Conservation (phyloP, 2,888 invertebrate genomes). For the Drosophila paranaensis region DNA sequence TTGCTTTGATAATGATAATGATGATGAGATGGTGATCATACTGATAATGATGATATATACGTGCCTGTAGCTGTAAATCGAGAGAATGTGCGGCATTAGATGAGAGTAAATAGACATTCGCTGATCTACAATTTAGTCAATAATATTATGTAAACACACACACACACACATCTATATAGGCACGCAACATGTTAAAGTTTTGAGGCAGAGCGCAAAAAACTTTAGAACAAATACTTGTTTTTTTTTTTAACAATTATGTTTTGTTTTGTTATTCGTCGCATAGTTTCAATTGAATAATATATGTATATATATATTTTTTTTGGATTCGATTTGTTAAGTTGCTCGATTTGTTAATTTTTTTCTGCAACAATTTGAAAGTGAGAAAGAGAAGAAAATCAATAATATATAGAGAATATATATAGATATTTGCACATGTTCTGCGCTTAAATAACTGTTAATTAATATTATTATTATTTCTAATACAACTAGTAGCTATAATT, state of each 20-base stretch:
- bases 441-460: slow-evolving; percentile 75
- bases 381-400: slow-evolving; percentile 29
- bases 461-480: slow-evolving; percentile 72
- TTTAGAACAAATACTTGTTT: slow-evolving; percentile 41
- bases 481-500: slow-evolving; percentile 65
- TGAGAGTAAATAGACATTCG: slow-evolving; percentile 71
- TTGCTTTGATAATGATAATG: slow-evolving; percentile 34
- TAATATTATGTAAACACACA: slow-evolving; percentile 54
- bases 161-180: slow-evolving; percentile 20
- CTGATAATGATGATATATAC: slow-evolving; percentile 29
- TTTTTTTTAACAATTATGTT: slow-evolving; percentile 28
- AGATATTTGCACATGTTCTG: slow-evolving; percentile 44
- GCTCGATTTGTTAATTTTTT: slow-evolving; percentile 53
- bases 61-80: slow-evolving; percentile 50
- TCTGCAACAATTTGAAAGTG: slow-evolving; percentile 4
- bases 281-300: slow-evolving; percentile 17
- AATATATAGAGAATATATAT: slow-evolving; percentile 5
- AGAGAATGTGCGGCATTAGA: slow-evolving; percentile 21
- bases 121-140: slow-evolving; percentile 78
- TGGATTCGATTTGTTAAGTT: slow-evolving; percentile 42
- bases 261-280: slow-evolving; percentile 14
- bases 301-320: slow-evolving; percentile 8
- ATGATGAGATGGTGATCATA: slow-evolving; percentile 6
- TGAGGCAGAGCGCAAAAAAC: slow-evolving; percentile 24
- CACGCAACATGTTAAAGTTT: slow-evolving; percentile 33